phyloP scores from a whole-genome alignment of 1,140 invertebrate species.

The Sminthurinus signatus region DNA sequence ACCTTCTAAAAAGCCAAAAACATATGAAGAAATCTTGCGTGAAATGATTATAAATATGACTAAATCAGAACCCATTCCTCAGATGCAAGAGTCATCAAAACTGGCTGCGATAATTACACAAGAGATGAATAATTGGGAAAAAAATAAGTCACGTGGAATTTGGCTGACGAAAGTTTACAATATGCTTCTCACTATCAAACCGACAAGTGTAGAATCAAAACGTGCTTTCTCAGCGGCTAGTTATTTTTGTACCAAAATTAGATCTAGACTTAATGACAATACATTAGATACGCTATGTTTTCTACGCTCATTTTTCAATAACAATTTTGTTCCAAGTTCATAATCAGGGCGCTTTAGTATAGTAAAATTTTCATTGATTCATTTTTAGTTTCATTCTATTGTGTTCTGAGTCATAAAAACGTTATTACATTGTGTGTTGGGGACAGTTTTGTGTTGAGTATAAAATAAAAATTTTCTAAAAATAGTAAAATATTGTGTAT shows the following conservation, averaged over 20 bases:
- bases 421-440: no score
- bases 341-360: no score
- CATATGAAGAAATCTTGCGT: background rate
- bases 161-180: background rate
- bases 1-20: background rate
- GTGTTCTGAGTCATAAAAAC: no score
- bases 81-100: background rate
- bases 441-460: no score
- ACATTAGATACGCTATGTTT: constrained; percentile 16
- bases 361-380: no score
- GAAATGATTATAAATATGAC: background rate
- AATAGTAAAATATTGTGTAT: no score
- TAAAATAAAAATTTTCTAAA: no score
- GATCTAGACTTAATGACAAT: background rate
- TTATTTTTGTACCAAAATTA: constrained; percentile 21
- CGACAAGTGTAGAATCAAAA: constrained; percentile 20
- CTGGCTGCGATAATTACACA: background rate
- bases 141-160: background rate
- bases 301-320: background rate
- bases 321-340: background rate
- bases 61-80: background rate
- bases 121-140: constrained; percentile 13
- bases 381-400: no score
- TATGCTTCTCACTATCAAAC: background rate
- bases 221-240: constrained; percentile 14